These are phyloP conservation scores for Ooceraea biroi DNA, from an alignment of 1,140 invertebrate species.

Conservation along the genomic window DNA sequence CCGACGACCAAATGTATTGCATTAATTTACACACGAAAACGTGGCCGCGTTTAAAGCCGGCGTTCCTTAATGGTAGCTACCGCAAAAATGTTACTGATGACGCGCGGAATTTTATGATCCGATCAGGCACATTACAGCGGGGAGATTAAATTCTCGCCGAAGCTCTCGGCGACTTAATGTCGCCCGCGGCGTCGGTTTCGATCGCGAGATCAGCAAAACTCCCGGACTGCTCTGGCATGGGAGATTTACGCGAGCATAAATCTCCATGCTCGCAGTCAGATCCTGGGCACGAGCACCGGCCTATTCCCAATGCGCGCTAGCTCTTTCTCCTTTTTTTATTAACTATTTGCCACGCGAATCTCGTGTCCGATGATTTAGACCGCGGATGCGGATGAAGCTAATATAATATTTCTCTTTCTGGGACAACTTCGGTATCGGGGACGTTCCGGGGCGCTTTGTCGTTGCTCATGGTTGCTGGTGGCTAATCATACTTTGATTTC, in stretches of 20 bases:
- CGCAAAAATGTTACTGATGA: neutral
- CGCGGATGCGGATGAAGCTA: neutral
- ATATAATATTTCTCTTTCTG: neutral
- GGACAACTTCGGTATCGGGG: too few species aligned
- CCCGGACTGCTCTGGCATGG: neutral
- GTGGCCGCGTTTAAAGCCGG: neutral
- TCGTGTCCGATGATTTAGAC: neutral
- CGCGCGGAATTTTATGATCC: neutral
- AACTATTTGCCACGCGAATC: neutral
- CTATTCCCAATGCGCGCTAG: neutral
- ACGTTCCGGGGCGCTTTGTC: too few species aligned
- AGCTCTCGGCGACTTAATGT: slow-evolving; percentile 23
- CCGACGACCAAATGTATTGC: slow-evolving; percentile 1
- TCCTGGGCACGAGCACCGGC: too few species aligned
- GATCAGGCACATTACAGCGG: neutral
- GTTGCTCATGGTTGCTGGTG: too few species aligned
- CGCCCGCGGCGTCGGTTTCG: neutral
- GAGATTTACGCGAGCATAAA: slow-evolving; percentile 51
- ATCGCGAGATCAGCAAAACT: neutral
- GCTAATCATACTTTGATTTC: too few species aligned
- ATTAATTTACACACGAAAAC: neutral
- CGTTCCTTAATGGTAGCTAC: neutral
- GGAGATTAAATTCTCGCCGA: slow-evolving; percentile 15
- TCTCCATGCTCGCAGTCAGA: slow-evolving; percentile 4
- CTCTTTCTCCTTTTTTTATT: neutral